A percentile compares a stretch with the other conserved stretches of the same genome.
These are phyloP conservation scores for Apodemus speciosus DNA, from an alignment of 2,113 vertebrate genomes.

Conservation along the genomic window DNA sequence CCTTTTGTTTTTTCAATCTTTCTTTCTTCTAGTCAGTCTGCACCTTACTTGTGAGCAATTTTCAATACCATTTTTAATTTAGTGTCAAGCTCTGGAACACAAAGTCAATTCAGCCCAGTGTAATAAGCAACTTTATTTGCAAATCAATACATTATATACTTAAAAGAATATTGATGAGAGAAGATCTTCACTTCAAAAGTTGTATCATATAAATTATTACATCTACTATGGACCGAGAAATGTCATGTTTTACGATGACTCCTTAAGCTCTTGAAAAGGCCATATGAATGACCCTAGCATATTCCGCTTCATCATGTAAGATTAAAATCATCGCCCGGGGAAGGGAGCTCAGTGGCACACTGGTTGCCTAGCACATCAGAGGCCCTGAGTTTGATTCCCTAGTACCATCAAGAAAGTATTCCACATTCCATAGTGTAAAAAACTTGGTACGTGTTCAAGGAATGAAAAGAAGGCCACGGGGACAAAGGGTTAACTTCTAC, in stretches of 20 bases:
- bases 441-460: not conserved
- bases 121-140: not conserved
- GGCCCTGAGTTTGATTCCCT: not conserved
- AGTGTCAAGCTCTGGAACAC: not conserved
- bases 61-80: not conserved
- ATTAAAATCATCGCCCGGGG: not conserved
- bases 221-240: not conserved
- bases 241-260: not conserved
- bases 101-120: not conserved
- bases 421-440: not conserved
- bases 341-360: not conserved
- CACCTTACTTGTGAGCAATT: not conserved
- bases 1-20: not conserved
- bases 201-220: not conserved
- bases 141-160: not conserved
- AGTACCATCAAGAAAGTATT: not conserved
- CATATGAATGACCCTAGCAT: not conserved
- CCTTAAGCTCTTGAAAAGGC: constrained; percentile 7
- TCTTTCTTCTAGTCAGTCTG: not conserved
- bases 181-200: constrained; percentile 3
- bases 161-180: not conserved
- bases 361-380: not conserved
- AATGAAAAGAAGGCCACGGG: not conserved
- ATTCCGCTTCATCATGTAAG: not conserved
- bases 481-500: too few species aligned